A percentile compares a stretch with the other conserved stretches of the same genome.
These are phyloP conservation scores for Merluccius polli DNA, from an alignment of 2,797 vertebrate genomes.

Conservation along the genomic window DNA sequence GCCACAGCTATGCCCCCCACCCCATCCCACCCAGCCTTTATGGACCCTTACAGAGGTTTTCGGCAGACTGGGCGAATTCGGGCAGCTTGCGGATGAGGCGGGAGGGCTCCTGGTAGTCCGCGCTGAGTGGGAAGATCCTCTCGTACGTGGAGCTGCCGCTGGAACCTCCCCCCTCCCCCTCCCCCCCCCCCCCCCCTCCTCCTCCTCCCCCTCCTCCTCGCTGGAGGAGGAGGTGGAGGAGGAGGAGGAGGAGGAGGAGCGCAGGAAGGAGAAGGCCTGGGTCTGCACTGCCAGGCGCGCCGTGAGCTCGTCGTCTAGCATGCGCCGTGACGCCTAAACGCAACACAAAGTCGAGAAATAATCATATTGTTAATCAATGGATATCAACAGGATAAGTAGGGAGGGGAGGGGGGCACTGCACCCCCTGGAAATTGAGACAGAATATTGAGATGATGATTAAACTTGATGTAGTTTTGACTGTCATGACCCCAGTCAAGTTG, in stretches of 20 bases:
- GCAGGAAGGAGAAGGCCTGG: conserved; percentile 83
- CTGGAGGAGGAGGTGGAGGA: neutral
- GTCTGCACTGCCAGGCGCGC: conserved; percentile 88
- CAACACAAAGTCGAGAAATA: neutral
- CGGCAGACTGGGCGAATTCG: conserved; percentile 80
- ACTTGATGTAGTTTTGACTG: no score
- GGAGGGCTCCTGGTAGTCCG: conserved; percentile 95
- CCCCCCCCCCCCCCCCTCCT: no score
- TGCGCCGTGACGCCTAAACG: conserved; percentile 86
- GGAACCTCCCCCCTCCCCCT: conserved; percentile 77
- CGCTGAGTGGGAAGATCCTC: conserved; percentile 90
- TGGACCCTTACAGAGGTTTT: conserved; percentile 75
- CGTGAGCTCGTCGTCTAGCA: conserved; percentile 91
- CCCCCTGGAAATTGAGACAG: no score
- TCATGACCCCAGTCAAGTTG: no score
- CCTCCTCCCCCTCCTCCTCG: neutral
- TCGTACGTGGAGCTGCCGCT: conserved; percentile 91
- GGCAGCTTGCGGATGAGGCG: conserved; percentile 87
- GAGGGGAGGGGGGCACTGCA: no score
- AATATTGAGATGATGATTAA: no score
- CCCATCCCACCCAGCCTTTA: no score
- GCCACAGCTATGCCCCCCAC: neutral
- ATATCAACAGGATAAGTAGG: neutral
- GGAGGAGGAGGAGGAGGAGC: conserved; percentile 79
- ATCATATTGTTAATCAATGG: no score